These are phyloP conservation scores for Drepanosiphum platanoidis DNA, from an alignment of 2,888 invertebrate genomes.

Conservation along the genomic window DNA sequence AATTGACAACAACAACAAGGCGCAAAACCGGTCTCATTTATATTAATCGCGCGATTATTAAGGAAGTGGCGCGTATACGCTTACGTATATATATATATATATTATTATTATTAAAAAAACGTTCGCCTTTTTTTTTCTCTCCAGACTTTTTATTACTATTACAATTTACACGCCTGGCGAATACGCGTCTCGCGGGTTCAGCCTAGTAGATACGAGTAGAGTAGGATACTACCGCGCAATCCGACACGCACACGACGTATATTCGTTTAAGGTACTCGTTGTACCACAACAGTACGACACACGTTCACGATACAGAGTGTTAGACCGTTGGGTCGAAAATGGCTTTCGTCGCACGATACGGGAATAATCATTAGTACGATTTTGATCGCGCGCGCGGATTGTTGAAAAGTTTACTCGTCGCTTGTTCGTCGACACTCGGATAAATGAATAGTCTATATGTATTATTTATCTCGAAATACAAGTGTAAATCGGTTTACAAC, in stretches of 20 bases:
- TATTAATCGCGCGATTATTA: constrained; percentile 58
- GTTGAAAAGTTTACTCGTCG: too few species aligned
- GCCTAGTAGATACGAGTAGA: not conserved
- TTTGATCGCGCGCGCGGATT: too few species aligned
- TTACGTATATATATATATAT: not conserved
- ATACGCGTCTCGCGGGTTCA: not conserved
- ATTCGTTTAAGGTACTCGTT: too few species aligned
- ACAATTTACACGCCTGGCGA: not conserved
- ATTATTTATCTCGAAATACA: too few species aligned
- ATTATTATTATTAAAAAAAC: constrained; percentile 35
- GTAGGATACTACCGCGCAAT: not conserved
- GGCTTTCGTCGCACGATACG: too few species aligned
- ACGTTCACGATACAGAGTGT: too few species aligned
- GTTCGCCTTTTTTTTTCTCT: constrained; percentile 11
- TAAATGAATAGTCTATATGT: too few species aligned
- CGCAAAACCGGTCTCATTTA: constrained; percentile 60
- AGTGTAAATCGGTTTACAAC: too few species aligned
- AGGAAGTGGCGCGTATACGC: constrained; percentile 53
- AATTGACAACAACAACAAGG: constrained; percentile 57
- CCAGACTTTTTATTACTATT: constrained; percentile 4
- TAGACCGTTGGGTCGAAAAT: too few species aligned
- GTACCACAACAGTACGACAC: too few species aligned
- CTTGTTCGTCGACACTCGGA: too few species aligned
- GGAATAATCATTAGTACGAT: too few species aligned
- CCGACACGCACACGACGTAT: not conserved